A percentile compares a stretch with the other conserved stretches of the same genome.
These are phyloP conservation scores for Halcyon smyrnensis DNA, from an alignment of 2,797 vertebrate species.

Conservation along the genomic window DNA sequence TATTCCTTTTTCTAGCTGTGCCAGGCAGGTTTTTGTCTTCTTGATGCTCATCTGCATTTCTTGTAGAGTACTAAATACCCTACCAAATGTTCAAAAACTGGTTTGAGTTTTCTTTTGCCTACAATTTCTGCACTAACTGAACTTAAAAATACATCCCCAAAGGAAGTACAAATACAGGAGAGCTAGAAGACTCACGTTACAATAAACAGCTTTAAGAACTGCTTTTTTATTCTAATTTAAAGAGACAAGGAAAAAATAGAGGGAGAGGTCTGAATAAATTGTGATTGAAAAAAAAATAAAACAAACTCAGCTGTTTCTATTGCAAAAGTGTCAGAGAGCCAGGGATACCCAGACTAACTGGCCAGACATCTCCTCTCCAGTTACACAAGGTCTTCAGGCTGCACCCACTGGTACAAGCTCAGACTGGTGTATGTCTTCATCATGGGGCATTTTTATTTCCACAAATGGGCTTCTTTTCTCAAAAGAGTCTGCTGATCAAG, in stretches of 20 bases:
- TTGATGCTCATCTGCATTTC: background rate
- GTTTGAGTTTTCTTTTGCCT: background rate
- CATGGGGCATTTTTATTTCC: too few species aligned
- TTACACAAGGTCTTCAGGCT: background rate
- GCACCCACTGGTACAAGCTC: background rate
- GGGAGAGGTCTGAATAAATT: background rate
- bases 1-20: conserved; percentile 26
- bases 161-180: background rate
- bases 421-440: fast-evolving
- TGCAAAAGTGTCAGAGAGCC: background rate
- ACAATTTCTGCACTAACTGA: background rate
- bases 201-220: background rate
- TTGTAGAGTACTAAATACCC: background rate
- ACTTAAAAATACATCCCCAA: background rate
- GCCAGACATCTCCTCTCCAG: background rate
- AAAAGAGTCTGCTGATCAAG: background rate
- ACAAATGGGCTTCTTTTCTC: background rate
- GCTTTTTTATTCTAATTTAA: background rate
- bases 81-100: conserved; percentile 14
- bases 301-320: background rate
- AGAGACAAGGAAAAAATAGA: background rate
- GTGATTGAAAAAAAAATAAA: background rate
- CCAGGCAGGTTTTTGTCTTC: conserved; percentile 7
- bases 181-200: background rate
- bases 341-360: background rate